phyloP scores from a whole-genome alignment of 2,888 invertebrate species.

The Candidula unifasciata region DNA sequence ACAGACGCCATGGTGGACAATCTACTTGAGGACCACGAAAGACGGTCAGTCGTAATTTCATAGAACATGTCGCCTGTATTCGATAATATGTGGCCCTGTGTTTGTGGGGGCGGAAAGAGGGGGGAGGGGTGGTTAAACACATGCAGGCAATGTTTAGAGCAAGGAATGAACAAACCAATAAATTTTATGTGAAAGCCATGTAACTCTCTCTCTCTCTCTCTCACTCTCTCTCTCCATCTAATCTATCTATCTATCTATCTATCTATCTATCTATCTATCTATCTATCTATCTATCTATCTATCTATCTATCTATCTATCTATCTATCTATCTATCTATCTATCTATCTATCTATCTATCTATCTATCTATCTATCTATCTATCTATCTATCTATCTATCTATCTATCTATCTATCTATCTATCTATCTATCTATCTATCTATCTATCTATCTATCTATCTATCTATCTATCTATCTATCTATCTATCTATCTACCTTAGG shows the following conservation, averaged over 20 bases:
- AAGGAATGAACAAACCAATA: too few relatives aligned
- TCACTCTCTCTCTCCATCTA: too few relatives aligned
- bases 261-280: too few relatives aligned
- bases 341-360: constrained; percentile 8
- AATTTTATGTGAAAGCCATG: too few relatives aligned
- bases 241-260: too few relatives aligned
- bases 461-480: constrained; percentile 3
- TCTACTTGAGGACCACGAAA: not conserved
- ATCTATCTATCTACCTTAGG: not conserved
- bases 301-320: constrained; percentile 8
- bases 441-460: constrained; percentile 8
- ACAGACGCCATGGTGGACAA: not conserved
- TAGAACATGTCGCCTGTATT: too few relatives aligned
- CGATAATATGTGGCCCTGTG: too few relatives aligned
- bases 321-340: constrained; percentile 3
- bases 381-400: constrained; percentile 5
- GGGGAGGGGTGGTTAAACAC: too few relatives aligned
- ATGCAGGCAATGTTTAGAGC: too few relatives aligned
- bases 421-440: constrained; percentile 3
- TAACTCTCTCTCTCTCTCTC: too few relatives aligned
- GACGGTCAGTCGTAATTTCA: not conserved
- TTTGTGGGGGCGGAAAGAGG: too few relatives aligned
- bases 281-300: constrained; percentile 8
- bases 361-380: constrained; percentile 8
- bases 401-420: constrained; percentile 8